Percentiles rank a stretch among this genome's conserved stretches.
Evolutionary conservation across 2,113 vertebrate genomes (phyloP).

Genomic region (Chinchilla lanigera): DNA sequence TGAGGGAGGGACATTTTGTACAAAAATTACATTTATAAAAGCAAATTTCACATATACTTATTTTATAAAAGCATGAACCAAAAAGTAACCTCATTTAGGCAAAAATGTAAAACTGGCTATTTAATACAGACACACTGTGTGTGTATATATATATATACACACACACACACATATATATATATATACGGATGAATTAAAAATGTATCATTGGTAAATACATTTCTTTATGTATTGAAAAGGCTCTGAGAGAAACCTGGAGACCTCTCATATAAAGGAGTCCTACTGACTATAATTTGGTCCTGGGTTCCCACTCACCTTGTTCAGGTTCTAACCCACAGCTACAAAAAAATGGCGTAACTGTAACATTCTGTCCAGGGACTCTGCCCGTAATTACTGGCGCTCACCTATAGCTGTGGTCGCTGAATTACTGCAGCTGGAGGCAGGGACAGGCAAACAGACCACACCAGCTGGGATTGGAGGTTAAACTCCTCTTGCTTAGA

Average conservation of each 20-base stretch:
- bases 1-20: background rate
- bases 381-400: background rate
- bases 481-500: conserved; percentile 39
- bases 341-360: background rate
- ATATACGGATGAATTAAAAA: background rate
- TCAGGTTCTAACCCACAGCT: background rate
- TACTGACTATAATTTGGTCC: background rate
- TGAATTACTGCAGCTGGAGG: background rate
- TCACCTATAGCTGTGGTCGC: background rate
- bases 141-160: background rate
- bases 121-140: background rate
- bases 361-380: background rate
- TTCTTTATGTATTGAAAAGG: background rate
- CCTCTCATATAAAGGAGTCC: background rate
- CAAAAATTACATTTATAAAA: conserved; percentile 33
- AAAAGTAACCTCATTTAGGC: background rate
- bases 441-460: background rate
- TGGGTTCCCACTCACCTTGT: background rate
- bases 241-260: background rate
- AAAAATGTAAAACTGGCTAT: background rate
- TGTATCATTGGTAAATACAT: background rate
- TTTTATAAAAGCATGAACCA: conserved; percentile 8
- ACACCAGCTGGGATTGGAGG: background rate
- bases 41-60: conserved; percentile 22
- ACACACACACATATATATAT: too few species aligned